These are phyloP conservation scores for Paracanthobrama guichenoti DNA, from an alignment of 2,113 vertebrate genomes.

Conservation along the genomic window DNA sequence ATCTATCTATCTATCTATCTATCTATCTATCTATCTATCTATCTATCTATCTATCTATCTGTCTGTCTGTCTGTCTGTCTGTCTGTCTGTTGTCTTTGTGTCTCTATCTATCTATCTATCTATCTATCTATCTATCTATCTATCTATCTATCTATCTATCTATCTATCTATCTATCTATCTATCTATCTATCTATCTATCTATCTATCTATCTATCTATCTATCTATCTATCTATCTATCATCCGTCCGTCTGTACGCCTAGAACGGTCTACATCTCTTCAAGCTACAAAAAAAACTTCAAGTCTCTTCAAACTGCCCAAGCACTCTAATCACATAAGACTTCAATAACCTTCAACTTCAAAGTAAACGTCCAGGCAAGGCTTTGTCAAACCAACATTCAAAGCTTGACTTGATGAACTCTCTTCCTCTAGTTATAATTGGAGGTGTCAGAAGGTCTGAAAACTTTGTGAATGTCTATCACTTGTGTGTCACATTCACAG, in stretches of 20 bases:
- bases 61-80: too few species aligned
- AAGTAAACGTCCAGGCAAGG: neutral
- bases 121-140: neutral
- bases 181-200: neutral
- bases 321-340: neutral
- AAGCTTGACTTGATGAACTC: neutral
- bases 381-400: neutral
- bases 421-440: neutral
- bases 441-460: neutral
- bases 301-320: neutral
- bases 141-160: neutral
- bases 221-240: neutral
- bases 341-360: neutral
- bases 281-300: neutral
- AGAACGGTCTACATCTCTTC: neutral
- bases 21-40: too few species aligned
- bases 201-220: neutral
- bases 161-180: too few species aligned
- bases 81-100: too few species aligned
- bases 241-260: too few species aligned
- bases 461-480: neutral
- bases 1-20: too few species aligned
- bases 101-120: neutral
- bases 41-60: too few species aligned
- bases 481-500: neutral